Evolutionary conservation across 2,797 vertebrate genomes (phyloP).

Genomic region (Chelonia mydas): DNA sequence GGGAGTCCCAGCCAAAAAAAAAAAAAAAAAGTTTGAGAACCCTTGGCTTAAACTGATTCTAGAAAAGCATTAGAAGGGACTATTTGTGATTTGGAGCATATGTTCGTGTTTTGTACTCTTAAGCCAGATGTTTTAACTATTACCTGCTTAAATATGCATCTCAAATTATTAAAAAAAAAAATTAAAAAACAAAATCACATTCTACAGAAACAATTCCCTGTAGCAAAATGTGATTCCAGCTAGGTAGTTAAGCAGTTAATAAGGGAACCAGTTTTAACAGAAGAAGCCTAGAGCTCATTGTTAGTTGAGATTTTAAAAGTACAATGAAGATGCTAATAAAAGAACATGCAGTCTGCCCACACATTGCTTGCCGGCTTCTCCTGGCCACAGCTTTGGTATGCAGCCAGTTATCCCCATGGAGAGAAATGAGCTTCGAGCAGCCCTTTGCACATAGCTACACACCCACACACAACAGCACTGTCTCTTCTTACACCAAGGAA

Average conservation of each 20-base stretch:
- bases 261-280: slow-evolving; percentile 25
- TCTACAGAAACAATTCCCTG: slow-evolving; percentile 35
- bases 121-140: too few species aligned
- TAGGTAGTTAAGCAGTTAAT: slow-evolving; percentile 51
- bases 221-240: not conserved
- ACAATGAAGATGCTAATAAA: slow-evolving; percentile 79
- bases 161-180: slow-evolving; percentile 18
- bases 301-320: slow-evolving; percentile 38
- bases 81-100: not conserved
- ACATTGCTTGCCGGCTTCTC: slow-evolving; percentile 77
- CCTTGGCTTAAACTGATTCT: slow-evolving; percentile 3
- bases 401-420: slow-evolving; percentile 77
- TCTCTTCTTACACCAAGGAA: slow-evolving; percentile 76
- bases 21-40: too few species aligned
- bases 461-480: slow-evolving; percentile 79
- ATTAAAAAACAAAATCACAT: not conserved
- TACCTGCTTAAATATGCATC: not conserved
- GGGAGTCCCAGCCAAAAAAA: too few species aligned
- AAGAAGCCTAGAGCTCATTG: slow-evolving; percentile 39
- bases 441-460: slow-evolving; percentile 77
- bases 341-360: slow-evolving; percentile 78
- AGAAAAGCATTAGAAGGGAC: slow-evolving; percentile 38
- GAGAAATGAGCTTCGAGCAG: slow-evolving; percentile 76
- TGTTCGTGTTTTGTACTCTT: slow-evolving; percentile 45
- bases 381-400: slow-evolving; percentile 71